Base-by-base conservation (phyloP, 2,113 vertebrate species). In the Gorsachius goisagi region DNA sequence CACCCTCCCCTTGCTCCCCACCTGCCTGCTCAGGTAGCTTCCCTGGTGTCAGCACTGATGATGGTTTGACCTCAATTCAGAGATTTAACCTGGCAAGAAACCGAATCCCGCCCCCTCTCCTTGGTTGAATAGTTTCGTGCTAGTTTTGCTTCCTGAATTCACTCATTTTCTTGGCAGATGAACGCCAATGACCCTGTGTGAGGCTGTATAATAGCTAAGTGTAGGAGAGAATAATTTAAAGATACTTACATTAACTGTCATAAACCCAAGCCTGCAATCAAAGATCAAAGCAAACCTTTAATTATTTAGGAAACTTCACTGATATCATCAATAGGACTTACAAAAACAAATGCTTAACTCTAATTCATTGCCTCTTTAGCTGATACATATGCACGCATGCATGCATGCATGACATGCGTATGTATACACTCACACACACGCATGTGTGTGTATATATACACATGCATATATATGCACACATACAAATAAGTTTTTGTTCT, bases 221-320 rank as follows among this genome's bases (percentile, higher is more conserved):
- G 91, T 85, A 47, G 89, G 89, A 91, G 55, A 78, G 77, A 50
- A 52, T 55, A 41, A 73, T 69, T 76, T 89, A 35, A 69, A 94
- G 84, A 64, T 85, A 81, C 77, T 88, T 83, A 53, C 47, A 76
- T 83, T 62, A 91, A 73, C 80, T 95, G 86, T 96, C 89, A 88
- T 66, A 88, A 91, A 68, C 59, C 76, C 83, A 93, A 92, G 76
- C 93, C 96, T 93, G 64, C 88, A 88, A 92, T 96, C 92, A 92
- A 67, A 95, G 93, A 94, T 97, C 94, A 96, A 96, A 94, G 93
- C 58, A 76, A 86, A 84, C 53, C 69, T 88, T 95, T 94, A 89
- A 94, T 97, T 96, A 94, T 93, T 96, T 94, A 95, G 91, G 87
- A 95, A 95, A 79, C 90, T 91, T 67, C 81, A 73, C 88, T 95